Conservation (phyloP, 2,113 vertebrate genomes). For the Myiopsitta monachus region DNA sequence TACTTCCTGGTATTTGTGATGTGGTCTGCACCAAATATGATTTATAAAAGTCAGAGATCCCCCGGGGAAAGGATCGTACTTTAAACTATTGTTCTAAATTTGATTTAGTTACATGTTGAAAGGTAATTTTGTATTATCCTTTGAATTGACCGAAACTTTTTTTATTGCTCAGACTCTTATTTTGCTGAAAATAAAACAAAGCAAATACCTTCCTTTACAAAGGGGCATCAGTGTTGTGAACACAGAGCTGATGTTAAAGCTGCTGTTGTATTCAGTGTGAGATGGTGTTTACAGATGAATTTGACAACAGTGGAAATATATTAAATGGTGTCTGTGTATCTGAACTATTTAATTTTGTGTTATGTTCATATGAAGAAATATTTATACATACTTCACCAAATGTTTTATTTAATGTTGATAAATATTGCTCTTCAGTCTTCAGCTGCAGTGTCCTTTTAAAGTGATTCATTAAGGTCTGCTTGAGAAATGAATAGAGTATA, state of each 20-base stretch:
- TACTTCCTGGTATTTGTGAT: constrained; percentile 64
- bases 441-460: constrained; percentile 67
- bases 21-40: constrained; percentile 33
- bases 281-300: constrained; percentile 89
- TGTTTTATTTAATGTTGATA: constrained; percentile 83
- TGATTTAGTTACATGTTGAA: constrained; percentile 54
- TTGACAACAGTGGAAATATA: constrained; percentile 83
- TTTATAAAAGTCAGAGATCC: constrained; percentile 50
- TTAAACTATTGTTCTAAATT: constrained; percentile 58
- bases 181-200: constrained; percentile 53
- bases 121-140: constrained; percentile 61
- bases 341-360: constrained; percentile 84
- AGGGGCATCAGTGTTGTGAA: constrained; percentile 70
- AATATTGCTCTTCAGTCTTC: constrained; percentile 73
- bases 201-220: constrained; percentile 60
- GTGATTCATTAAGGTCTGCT: constrained; percentile 66
- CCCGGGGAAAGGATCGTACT: constrained; percentile 60
- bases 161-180: constrained; percentile 42
- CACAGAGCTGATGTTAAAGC: constrained; percentile 76
- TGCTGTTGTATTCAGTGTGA: constrained; percentile 88
- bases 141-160: constrained; percentile 59
- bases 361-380: constrained; percentile 85
- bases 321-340: constrained; percentile 86
- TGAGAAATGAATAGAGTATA: constrained; percentile 49
- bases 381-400: constrained; percentile 82